These are phyloP conservation scores for Halcyon badia DNA, from an alignment of 2,797 vertebrate genomes.

Conservation along the genomic window DNA sequence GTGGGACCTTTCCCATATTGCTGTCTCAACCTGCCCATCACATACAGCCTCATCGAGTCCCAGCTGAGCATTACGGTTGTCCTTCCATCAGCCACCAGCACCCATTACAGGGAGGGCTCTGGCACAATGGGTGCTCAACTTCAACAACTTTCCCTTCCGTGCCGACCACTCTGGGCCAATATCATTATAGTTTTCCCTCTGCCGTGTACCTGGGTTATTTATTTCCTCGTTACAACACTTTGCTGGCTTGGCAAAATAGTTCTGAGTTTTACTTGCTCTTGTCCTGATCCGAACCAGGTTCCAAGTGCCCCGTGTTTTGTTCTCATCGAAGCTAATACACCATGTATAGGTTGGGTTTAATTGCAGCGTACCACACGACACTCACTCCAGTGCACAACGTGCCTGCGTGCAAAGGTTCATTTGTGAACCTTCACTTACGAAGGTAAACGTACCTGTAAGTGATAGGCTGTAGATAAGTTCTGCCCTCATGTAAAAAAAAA, in stretches of 20 bases:
- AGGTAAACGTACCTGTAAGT: not conserved
- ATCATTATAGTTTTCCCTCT: not conserved
- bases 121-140: fast-evolving
- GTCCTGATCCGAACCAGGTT: not conserved
- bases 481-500: not conserved
- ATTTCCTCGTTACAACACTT: not conserved
- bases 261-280: not conserved
- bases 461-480: not conserved
- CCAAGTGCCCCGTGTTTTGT: not conserved
- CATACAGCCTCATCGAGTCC: not conserved
- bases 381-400: fast-evolving
- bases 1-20: not conserved
- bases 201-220: not conserved
- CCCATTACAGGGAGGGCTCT: not conserved
- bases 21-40: not conserved
- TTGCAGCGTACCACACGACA: fast-evolving
- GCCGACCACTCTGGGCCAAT: not conserved
- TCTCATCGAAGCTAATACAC: not conserved
- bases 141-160: not conserved
- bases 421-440: not conserved
- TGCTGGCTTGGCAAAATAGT: not conserved
- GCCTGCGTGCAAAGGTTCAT: not conserved
- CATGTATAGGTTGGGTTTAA: not conserved
- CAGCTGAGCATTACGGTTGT: fast-evolving
- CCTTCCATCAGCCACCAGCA: not conserved